These are phyloP conservation scores for Heliconius cydno DNA, from an alignment of 2,888 invertebrate genomes.

Conservation along the genomic window DNA sequence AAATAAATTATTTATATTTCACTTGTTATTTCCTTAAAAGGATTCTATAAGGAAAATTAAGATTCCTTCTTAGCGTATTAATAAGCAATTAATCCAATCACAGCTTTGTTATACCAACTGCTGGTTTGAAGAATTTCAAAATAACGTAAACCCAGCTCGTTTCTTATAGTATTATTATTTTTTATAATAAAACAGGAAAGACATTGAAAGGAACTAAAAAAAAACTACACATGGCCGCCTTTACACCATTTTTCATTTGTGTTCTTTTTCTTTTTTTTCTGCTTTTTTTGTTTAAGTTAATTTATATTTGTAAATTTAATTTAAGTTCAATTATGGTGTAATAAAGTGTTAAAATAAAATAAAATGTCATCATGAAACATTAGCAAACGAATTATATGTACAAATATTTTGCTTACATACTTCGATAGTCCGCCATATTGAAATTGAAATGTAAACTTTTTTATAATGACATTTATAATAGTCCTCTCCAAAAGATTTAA, in stretches of 20 bases:
- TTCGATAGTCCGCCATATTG: not conserved
- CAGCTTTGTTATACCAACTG: not conserved
- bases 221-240: not conserved
- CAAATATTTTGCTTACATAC: too few species aligned
- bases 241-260: too few species aligned
- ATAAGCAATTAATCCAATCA: not conserved
- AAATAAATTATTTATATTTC: not conserved
- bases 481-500: not conserved
- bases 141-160: not conserved
- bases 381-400: not conserved
- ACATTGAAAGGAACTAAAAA: not conserved
- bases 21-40: conserved; percentile 23
- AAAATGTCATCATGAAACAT: not conserved
- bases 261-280: too few species aligned
- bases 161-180: not conserved
- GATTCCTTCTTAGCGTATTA: not conserved
- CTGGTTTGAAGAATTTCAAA: not conserved
- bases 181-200: not conserved
- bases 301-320: too few species aligned
- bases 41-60: conserved; percentile 3
- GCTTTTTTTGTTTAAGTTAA: too few species aligned
- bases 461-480: not conserved
- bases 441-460: not conserved
- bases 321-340: too few species aligned
- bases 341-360: too few species aligned